Conservation (phyloP, 2,888 invertebrate species). For the Drosophila basisetae region DNA sequence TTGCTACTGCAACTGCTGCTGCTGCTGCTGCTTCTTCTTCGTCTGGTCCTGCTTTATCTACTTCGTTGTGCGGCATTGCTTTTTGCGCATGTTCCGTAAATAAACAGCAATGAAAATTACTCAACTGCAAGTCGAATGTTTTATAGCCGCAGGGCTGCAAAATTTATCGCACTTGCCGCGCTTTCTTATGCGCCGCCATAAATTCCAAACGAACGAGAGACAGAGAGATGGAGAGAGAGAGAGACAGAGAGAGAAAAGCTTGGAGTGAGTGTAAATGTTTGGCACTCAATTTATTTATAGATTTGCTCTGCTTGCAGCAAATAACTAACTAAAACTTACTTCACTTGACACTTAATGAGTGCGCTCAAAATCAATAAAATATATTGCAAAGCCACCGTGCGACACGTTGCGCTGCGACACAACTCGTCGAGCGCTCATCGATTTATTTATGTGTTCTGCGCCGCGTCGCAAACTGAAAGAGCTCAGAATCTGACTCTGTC, state of each 20-base stretch:
- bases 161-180: slow-evolving; percentile 78
- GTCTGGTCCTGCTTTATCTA: slow-evolving; percentile 19
- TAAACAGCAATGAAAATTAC: slow-evolving; percentile 65
- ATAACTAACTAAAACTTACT: slow-evolving; percentile 30
- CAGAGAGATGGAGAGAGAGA: slow-evolving; percentile 5
- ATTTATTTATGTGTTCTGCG: slow-evolving; percentile 71
- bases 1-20: slow-evolving; percentile 32
- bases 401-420: slow-evolving; percentile 37
- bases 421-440: slow-evolving; percentile 70
- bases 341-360: slow-evolving; percentile 53
- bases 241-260: slow-evolving; percentile 6
- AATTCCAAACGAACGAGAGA: slow-evolving; percentile 45
- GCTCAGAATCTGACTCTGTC: slow-evolving; percentile 38
- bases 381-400: slow-evolving; percentile 33
- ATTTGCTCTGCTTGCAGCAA: slow-evolving; percentile 24
- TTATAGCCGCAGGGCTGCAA: slow-evolving; percentile 79
- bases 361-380: slow-evolving; percentile 63
- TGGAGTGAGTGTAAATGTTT: slow-evolving; percentile 25
- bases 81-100: slow-evolving; percentile 77
- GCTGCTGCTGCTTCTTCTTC: slow-evolving; percentile 17
- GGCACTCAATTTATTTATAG: slow-evolving; percentile 48
- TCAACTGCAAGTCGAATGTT: slow-evolving; percentile 77
- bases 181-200: slow-evolving; percentile 63
- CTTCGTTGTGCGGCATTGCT: slow-evolving; percentile 46
- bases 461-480: slow-evolving; percentile 49